phyloP scores from a whole-genome alignment of 2,797 vertebrate genomes.

The Argentina silus region DNA sequence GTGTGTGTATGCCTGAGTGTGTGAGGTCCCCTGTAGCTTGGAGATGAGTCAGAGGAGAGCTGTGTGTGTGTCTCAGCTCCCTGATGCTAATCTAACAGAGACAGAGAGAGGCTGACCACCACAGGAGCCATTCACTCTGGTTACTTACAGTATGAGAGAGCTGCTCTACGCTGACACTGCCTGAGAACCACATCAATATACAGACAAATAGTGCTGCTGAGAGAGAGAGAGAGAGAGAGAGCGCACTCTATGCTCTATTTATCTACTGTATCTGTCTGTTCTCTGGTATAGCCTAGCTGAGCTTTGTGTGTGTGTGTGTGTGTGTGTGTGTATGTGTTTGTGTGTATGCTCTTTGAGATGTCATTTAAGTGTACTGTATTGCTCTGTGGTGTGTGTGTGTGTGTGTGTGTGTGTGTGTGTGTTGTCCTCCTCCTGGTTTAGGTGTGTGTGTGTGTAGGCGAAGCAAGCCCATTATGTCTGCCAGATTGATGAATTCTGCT shows the following conservation, averaged over 20 bases:
- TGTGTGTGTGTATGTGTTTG: neutral
- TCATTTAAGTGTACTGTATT: no score
- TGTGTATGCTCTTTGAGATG: no score
- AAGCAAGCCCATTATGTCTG: slow-evolving; percentile 6
- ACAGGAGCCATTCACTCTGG: no score
- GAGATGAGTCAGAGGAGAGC: slow-evolving; percentile 56
- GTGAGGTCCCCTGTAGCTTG: slow-evolving; percentile 49
- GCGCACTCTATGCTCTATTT: neutral
- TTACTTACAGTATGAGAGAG: no score
- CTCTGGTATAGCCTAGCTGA: neutral
- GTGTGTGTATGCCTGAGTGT: slow-evolving; percentile 9
- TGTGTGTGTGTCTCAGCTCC: slow-evolving; percentile 35
- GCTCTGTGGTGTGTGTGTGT: slow-evolving; percentile 6
- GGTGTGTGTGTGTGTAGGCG: neutral
- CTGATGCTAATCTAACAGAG: no score
- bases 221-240: no score
- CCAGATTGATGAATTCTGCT: slow-evolving; percentile 15
- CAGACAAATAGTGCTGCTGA: no score
- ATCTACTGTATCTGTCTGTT: neutral
- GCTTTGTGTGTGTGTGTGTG: neutral
- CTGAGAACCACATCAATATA: no score
- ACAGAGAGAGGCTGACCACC: no score
- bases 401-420: slow-evolving; percentile 23
- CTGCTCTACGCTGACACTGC: no score
- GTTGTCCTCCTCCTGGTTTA: slow-evolving; percentile 21